These are phyloP conservation scores for Epizoanthus stellaris DNA, from an alignment of 92 coral and sea anemone species.

Conservation along the genomic window DNA sequence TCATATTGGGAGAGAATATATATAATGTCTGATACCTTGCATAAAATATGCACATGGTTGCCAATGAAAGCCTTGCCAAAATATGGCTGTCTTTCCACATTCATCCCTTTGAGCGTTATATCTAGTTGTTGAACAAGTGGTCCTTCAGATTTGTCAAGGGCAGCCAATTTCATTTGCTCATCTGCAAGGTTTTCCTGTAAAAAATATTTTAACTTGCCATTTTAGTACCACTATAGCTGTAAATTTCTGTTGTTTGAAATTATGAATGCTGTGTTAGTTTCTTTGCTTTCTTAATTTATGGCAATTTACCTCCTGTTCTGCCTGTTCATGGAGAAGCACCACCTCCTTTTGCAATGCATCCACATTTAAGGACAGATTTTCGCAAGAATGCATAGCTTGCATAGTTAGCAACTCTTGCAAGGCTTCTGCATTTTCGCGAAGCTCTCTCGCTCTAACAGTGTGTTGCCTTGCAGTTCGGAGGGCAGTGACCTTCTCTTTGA, in stretches of 20 bases:
- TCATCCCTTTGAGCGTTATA: conserved; percentile 11
- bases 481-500: not conserved
- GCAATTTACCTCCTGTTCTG: conserved; percentile 30
- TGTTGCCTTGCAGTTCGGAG: conserved; percentile 42
- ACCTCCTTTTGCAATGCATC: conserved; percentile 22
- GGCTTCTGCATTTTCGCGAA: conserved; percentile 45
- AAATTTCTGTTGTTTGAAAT: not conserved
- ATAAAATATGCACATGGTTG: conserved; percentile 48
- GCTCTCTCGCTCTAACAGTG: conserved; percentile 28
- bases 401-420: conserved; percentile 31
- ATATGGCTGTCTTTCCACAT: conserved; percentile 52
- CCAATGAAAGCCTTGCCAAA: conserved; percentile 45
- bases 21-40: conserved; percentile 26
- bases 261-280: not conserved
- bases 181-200: conserved; percentile 55
- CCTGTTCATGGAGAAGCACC: conserved; percentile 11
- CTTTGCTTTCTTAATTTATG: not conserved
- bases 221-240: no score
- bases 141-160: conserved; percentile 42
- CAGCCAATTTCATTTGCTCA: conserved; percentile 46
- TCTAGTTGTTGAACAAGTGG: conserved; percentile 32
- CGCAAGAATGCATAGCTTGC: conserved; percentile 30
- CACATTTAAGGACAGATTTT: not conserved
- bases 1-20: conserved; percentile 10
- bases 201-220: not conserved